Conservation (phyloP, 2,797 vertebrate genomes). For the Nasua narica region DNA sequence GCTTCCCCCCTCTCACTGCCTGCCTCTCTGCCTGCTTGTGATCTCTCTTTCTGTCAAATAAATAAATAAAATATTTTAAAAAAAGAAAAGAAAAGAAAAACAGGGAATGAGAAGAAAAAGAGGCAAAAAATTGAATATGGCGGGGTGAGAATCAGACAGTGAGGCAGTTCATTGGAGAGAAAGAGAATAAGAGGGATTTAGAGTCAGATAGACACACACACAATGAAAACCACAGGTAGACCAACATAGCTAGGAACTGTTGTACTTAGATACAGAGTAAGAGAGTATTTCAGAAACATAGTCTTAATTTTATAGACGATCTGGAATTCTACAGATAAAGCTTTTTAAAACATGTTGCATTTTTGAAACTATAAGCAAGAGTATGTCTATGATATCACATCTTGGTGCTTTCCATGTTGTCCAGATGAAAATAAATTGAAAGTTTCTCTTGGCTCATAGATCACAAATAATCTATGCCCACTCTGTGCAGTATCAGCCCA, state of each 20-base stretch:
- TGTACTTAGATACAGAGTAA: not conserved
- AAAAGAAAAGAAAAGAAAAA: too few relatives aligned
- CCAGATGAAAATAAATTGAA: conserved; percentile 5
- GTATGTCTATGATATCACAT: not conserved
- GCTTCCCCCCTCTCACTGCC: too few relatives aligned
- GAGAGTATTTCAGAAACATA: not conserved
- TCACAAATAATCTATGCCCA: not conserved
- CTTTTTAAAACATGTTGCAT: not conserved
- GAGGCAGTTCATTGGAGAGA: not conserved
- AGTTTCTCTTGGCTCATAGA: conserved; percentile 12
- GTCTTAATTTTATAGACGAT: not conserved
- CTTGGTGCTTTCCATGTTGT: conserved; percentile 26
- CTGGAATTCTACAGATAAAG: not conserved
- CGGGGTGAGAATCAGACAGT: not conserved
- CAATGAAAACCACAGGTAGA: not conserved
- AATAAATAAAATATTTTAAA: too few relatives aligned
- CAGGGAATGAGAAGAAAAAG: not conserved
- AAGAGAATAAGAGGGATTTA: not conserved
- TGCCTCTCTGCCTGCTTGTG: too few relatives aligned
- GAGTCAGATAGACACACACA: not conserved
- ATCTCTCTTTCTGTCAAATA: too few relatives aligned
- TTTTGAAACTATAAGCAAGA: conserved; percentile 4
- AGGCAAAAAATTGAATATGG: not conserved
- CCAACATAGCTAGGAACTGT: not conserved
- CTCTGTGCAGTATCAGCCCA: conserved; percentile 6